Base-by-base conservation (phyloP, 2,888 invertebrate genomes). In the Aproaerema taeniolella region DNA sequence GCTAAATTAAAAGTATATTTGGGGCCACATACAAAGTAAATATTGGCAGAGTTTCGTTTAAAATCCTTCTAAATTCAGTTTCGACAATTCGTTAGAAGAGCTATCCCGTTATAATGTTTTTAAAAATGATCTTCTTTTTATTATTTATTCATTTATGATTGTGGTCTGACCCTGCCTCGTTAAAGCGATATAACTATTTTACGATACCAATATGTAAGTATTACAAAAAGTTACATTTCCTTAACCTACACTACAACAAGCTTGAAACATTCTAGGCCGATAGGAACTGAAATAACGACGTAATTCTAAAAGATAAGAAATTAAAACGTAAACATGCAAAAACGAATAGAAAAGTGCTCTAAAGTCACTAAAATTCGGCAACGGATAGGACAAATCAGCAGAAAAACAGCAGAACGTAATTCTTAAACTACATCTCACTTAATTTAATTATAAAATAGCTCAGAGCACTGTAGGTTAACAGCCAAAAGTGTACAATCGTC, bases 101-200 rank as follows among this genome's bases (percentile, higher is more conserved):
- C 79, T 79, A 81, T 78, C 80, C 59, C 74, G 55, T 58, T 59
- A 46, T 42, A 44, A 50, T 50, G 56, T 49, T 59, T 55, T 60
- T 61, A 55, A 61, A 67, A 70, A 67, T 61, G 60, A 60, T 66
- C 60, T 54, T 61, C 50, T 55, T 53, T 58, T 61, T 63, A 53
- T 61, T 57, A 58, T 62, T 60, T 39, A 35, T 62, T 64, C 58
- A 66, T 67, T 71, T 68, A 68, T 71, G 78, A 76, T 78, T 76
- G 73, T 79, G 76, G 72, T 80, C 67, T 72, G 79, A 85, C 85
- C 85, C 85, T 86, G 85, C 83, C 74, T 83, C 78, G 79, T 82
- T 81, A 72, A 83, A 83, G 83, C 82, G 68, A 80, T 81, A 77
- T 61, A 71, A 63, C 69, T 77, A 77, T 70, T 66, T 61, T 69